Conservation (phyloP, 2,113 vertebrate species). For the Poecilia latipinna region DNA sequence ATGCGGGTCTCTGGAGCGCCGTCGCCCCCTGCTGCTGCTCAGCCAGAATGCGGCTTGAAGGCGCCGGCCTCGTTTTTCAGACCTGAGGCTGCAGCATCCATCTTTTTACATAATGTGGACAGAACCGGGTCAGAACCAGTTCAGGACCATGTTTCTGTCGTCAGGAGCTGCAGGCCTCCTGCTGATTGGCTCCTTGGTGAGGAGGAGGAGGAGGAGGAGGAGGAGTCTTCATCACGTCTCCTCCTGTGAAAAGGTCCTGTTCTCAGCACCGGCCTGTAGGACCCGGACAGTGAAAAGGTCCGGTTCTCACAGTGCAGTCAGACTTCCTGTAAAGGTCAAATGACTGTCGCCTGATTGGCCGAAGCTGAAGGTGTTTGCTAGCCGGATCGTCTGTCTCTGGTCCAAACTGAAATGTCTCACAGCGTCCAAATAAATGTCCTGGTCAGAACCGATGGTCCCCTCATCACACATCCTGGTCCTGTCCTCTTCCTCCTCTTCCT, state of each 20-base stretch:
- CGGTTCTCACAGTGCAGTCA: conserved; percentile 19
- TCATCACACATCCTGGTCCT: neutral
- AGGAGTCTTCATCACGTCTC: neutral
- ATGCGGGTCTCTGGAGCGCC: too few relatives aligned
- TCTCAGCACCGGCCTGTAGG: conserved; percentile 41
- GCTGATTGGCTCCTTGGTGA: too few relatives aligned
- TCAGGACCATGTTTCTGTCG: neutral
- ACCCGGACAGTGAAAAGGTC: conserved; percentile 19
- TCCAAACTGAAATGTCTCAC: conserved; percentile 1
- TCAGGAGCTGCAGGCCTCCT: too few relatives aligned
- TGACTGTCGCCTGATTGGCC: conserved; percentile 32
- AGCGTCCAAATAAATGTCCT: neutral
- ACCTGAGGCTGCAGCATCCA: neutral
- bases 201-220: too few relatives aligned
- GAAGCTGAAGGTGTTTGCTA: neutral
- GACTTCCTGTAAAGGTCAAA: conserved; percentile 40
- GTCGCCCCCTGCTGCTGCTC: neutral
- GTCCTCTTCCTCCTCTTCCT: neutral
- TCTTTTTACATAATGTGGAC: neutral
- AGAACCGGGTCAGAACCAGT: neutral
- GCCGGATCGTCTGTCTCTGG: neutral
- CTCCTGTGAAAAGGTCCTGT: conserved; percentile 63
- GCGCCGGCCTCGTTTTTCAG: neutral
- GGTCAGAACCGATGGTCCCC: neutral
- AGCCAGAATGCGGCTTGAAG: neutral